These are phyloP conservation scores for Oplegnathus fasciatus DNA, from an alignment of 2,113 vertebrate genomes.

Conservation along the genomic window DNA sequence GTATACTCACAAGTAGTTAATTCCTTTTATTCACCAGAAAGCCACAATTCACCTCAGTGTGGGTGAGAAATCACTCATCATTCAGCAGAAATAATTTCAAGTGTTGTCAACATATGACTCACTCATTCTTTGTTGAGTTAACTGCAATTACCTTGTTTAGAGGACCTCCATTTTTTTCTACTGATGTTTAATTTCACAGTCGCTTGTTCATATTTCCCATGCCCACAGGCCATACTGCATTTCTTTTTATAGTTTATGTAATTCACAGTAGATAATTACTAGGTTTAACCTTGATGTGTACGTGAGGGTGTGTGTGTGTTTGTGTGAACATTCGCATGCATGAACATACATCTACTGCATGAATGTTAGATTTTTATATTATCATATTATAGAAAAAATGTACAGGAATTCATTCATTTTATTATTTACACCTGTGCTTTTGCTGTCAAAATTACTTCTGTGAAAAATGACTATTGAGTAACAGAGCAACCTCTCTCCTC, in stretches of 20 bases:
- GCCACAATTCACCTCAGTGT: slow-evolving; percentile 8
- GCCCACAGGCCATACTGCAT: not conserved
- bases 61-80: slow-evolving; percentile 7
- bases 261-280: slow-evolving; percentile 14
- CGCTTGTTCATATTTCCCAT: slow-evolving; percentile 38
- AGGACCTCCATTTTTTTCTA: slow-evolving; percentile 1
- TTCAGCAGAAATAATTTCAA: slow-evolving; percentile 25
- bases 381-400: not conserved
- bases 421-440: slow-evolving; percentile 7
- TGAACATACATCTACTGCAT: not conserved
- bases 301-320: not conserved
- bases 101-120: slow-evolving; percentile 6
- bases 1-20: not conserved
- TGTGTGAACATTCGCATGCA: not conserved
- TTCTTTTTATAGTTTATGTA: slow-evolving; percentile 4
- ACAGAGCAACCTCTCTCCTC: not conserved
- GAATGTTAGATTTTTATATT: not conserved
- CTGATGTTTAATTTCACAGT: slow-evolving; percentile 55
- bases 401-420: not conserved
- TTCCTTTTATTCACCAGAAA: not conserved
- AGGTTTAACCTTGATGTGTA: not conserved
- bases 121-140: slow-evolving; percentile 27
- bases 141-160: slow-evolving; percentile 46
- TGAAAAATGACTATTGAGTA: slow-evolving; percentile 19
- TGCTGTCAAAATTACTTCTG: not conserved